phyloP scores from a whole-genome alignment of 2,888 invertebrate genomes.

The Campoplex capitator region DNA sequence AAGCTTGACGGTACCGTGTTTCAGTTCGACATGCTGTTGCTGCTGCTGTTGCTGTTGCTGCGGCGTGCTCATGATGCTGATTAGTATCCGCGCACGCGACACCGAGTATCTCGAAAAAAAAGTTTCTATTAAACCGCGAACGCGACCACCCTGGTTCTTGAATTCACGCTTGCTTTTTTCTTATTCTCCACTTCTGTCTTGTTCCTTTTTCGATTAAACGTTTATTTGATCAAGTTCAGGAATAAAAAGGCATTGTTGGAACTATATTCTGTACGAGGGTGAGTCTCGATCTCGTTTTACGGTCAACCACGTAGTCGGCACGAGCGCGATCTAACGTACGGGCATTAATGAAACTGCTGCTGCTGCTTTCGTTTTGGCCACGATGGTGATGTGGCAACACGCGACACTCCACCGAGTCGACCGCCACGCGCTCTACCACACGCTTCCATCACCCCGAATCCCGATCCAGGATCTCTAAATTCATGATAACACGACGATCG shows the following conservation, averaged over 20 bases:
- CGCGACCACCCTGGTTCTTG: slow-evolving; percentile 8
- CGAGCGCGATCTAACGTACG: slow-evolving; percentile 79
- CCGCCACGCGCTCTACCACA: slow-evolving; percentile 72
- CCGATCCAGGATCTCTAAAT: slow-evolving; percentile 14
- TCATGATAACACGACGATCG: slow-evolving; percentile 13
- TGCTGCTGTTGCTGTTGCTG: slow-evolving; percentile 72
- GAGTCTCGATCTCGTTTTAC: slow-evolving; percentile 66
- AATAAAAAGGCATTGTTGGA: slow-evolving; percentile 78
- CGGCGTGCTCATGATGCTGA: slow-evolving; percentile 71
- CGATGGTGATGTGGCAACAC: slow-evolving; percentile 84
- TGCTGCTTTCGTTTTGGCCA: slow-evolving; percentile 74
- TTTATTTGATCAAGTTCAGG: slow-evolving; percentile 66
- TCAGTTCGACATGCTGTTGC: slow-evolving; percentile 84
- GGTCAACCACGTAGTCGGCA: slow-evolving; percentile 79
- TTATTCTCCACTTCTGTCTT: slow-evolving; percentile 1
- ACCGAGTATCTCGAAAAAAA: slow-evolving; percentile 46
- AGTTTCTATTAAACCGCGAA: slow-evolving; percentile 41
- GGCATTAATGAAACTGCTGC: slow-evolving; percentile 74
- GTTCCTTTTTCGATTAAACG: neutral
- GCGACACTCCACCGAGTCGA: slow-evolving; percentile 78
- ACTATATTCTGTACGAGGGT: slow-evolving; percentile 48
- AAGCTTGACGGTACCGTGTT: slow-evolving; percentile 88
- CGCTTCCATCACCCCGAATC: slow-evolving; percentile 48
- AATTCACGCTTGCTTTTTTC: neutral
- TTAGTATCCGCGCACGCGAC: slow-evolving; percentile 53